Conservation (phyloP, 2,888 invertebrate genomes). For the Choristoneura rosaceana region DNA sequence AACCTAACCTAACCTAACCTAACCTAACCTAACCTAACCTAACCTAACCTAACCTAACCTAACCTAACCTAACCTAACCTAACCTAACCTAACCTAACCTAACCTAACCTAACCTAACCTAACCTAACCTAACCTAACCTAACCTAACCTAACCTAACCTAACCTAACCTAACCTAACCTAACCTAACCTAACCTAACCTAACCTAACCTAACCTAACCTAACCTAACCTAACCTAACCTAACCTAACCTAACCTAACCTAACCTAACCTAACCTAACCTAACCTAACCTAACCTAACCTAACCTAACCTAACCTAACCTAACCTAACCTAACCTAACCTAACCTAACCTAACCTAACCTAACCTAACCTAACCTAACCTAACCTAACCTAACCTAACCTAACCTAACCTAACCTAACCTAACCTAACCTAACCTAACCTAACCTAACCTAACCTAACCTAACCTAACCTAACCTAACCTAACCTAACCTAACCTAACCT, state of each 20-base stretch:
- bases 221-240: slow-evolving; percentile 44
- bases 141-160: slow-evolving; percentile 44
- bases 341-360: slow-evolving; percentile 43
- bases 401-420: slow-evolving; percentile 39
- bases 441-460: slow-evolving; percentile 41
- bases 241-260: slow-evolving; percentile 43
- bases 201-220: slow-evolving; percentile 44
- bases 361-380: slow-evolving; percentile 41
- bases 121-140: slow-evolving; percentile 45
- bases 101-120: slow-evolving; percentile 44
- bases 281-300: slow-evolving; percentile 42
- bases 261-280: slow-evolving; percentile 42
- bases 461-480: slow-evolving; percentile 41
- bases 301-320: slow-evolving; percentile 43
- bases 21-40: slow-evolving; percentile 44
- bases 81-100: slow-evolving; percentile 44
- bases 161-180: slow-evolving; percentile 44
- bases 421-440: slow-evolving; percentile 41
- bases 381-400: slow-evolving; percentile 26
- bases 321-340: slow-evolving; percentile 43
- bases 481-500: slow-evolving; percentile 43
- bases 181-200: slow-evolving; percentile 44
- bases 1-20: slow-evolving; percentile 44
- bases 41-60: slow-evolving; percentile 43
- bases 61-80: slow-evolving; percentile 44